A percentile compares a stretch with the other conserved stretches of the same genome.
Conservation (phyloP, 1,140 invertebrate species). For the Heliconius congener region DNA sequence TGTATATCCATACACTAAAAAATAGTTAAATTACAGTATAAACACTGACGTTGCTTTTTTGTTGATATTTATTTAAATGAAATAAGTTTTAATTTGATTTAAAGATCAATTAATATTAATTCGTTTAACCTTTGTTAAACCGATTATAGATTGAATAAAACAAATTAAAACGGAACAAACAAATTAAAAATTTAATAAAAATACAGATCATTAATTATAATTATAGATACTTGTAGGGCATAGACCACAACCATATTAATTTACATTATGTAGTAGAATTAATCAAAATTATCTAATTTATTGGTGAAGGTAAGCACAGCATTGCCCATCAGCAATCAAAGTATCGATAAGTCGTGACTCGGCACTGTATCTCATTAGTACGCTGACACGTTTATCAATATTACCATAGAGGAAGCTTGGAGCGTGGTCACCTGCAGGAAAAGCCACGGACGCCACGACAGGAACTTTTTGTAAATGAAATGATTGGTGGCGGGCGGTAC, state of each 20-base stretch:
- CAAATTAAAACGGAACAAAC: no score
- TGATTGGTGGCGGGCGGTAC: conserved; percentile 54
- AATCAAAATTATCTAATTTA: background rate
- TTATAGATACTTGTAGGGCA: background rate
- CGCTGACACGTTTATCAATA: conserved; percentile 64
- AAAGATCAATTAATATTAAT: no score
- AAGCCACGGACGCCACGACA: conserved; percentile 56
- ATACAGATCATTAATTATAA: background rate
- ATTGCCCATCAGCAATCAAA: conserved; percentile 6
- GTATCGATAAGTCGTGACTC: conserved; percentile 30
- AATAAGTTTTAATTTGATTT: no score
- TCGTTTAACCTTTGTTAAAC: no score
- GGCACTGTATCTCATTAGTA: conserved; percentile 57
- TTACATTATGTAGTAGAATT: background rate
- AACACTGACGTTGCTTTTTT: no score
- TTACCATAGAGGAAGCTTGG: conserved; percentile 65
- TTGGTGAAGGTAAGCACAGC: background rate
- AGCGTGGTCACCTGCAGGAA: conserved; percentile 63
- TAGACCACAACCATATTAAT: background rate
- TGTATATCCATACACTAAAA: no score
- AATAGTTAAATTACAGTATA: no score
- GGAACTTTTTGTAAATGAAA: conserved; percentile 74
- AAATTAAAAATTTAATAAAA: background rate
- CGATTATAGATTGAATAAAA: no score
- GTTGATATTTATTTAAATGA: no score